These are phyloP conservation scores for Alfaro cultratus DNA, from an alignment of 2,797 vertebrate species.

Conservation along the genomic window DNA sequence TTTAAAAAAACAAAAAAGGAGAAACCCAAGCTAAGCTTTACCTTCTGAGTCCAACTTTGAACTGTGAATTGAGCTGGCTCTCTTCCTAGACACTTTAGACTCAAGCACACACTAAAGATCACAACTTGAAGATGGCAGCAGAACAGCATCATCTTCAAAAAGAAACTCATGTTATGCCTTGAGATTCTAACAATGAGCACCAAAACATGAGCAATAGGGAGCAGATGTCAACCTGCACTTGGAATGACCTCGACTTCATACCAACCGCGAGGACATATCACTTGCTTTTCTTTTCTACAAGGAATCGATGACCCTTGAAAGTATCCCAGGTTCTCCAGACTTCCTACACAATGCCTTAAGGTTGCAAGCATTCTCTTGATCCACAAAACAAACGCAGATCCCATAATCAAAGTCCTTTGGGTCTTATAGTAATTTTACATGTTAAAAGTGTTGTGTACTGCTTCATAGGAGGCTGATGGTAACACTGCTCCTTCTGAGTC, in stretches of 20 bases:
- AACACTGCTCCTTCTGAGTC: neutral
- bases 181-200: neutral
- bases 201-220: neutral
- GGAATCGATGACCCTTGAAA: neutral
- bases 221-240: neutral
- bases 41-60: neutral
- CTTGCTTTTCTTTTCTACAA: neutral
- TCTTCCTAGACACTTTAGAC: neutral
- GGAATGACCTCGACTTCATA: neutral
- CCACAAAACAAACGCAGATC: neutral
- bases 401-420: neutral
- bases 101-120: neutral
- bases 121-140: neutral
- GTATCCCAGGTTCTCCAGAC: neutral
- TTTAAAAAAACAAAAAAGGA: too few relatives aligned
- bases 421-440: neutral
- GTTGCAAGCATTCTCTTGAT: neutral
- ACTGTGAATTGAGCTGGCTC: neutral
- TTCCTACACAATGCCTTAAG: neutral
- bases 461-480: neutral
- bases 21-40: too few relatives aligned
- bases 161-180: neutral
- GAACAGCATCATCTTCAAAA: neutral
- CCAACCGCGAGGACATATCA: neutral
- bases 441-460: neutral